Conservation (phyloP, 2,797 vertebrate species). For the Danio kyathit region DNA sequence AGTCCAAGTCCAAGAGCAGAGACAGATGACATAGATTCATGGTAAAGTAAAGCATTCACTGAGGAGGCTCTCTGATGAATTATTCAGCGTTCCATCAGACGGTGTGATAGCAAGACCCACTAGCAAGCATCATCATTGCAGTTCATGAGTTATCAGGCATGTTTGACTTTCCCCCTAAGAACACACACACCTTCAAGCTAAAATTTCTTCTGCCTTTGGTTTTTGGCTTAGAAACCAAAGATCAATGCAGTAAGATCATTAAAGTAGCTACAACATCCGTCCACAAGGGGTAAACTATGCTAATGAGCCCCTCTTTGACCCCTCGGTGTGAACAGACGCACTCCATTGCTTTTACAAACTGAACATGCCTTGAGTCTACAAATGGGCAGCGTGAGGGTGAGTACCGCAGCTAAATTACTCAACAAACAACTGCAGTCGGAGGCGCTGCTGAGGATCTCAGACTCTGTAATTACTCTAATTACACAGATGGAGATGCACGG, state of each 20-base stretch:
- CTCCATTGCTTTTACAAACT: not conserved
- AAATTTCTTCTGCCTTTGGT: not conserved
- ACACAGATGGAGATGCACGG: conserved; percentile 50
- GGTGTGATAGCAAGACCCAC: conserved; percentile 20
- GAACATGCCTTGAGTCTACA: not conserved
- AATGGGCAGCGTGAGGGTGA: conserved; percentile 27
- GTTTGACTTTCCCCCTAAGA: not conserved
- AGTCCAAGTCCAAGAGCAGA: not conserved
- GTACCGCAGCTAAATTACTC: conserved; percentile 43
- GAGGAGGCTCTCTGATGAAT: conserved; percentile 31
- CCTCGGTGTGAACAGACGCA: not conserved
- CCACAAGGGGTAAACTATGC: not conserved
- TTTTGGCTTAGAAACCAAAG: not conserved
- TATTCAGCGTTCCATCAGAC: conserved; percentile 35
- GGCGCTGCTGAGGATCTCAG: conserved; percentile 23
- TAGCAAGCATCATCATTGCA: conserved; percentile 11
- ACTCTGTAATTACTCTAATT: conserved; percentile 59
- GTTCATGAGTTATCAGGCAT: conserved; percentile 8
- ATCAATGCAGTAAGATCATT: too few species aligned
- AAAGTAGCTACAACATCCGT: not conserved
- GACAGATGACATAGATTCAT: conserved; percentile 29
- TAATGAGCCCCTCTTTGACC: not conserved
- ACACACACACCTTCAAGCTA: conserved; percentile 3
- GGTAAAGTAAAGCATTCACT: not conserved
- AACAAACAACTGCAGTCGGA: conserved; percentile 45